Evolutionary conservation across 2,113 vertebrate species (phyloP).

Genomic region (Oryzias woworae): DNA sequence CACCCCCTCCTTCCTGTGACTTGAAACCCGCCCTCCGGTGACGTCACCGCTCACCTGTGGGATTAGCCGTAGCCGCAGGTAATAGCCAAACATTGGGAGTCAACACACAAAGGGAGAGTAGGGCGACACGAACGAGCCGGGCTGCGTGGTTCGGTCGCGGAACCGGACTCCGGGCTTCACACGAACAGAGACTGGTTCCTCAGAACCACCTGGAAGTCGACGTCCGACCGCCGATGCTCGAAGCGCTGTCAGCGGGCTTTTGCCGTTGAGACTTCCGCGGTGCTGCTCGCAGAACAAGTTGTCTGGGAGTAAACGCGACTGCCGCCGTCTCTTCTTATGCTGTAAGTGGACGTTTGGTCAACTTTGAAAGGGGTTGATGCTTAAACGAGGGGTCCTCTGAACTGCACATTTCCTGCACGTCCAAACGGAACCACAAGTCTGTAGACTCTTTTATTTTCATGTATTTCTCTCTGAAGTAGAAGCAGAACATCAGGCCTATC

Average conservation of each 20-base stretch:
- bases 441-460: too few species aligned
- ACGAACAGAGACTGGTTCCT: background rate
- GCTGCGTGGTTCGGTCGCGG: background rate
- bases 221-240: constrained; percentile 14
- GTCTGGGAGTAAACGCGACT: constrained; percentile 17
- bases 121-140: constrained; percentile 19
- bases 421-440: too few species aligned
- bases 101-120: constrained; percentile 8
- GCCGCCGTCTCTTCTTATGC: constrained; percentile 63
- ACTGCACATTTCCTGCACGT: background rate
- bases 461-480: too few species aligned
- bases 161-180: background rate
- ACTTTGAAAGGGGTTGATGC: background rate
- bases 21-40: constrained; percentile 51
- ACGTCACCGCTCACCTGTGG: constrained; percentile 74
- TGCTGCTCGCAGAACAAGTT: constrained; percentile 42
- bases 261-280: constrained; percentile 68
- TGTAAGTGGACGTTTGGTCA: constrained; percentile 58
- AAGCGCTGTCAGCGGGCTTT: constrained; percentile 20
- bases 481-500: too few species aligned
- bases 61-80: constrained; percentile 79
- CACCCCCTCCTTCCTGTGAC: background rate
- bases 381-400: background rate
- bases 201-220: constrained; percentile 26
- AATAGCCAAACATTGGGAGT: constrained; percentile 63